phyloP scores from a whole-genome alignment of 2,888 invertebrate species.

The Metallyticus violacea region DNA sequence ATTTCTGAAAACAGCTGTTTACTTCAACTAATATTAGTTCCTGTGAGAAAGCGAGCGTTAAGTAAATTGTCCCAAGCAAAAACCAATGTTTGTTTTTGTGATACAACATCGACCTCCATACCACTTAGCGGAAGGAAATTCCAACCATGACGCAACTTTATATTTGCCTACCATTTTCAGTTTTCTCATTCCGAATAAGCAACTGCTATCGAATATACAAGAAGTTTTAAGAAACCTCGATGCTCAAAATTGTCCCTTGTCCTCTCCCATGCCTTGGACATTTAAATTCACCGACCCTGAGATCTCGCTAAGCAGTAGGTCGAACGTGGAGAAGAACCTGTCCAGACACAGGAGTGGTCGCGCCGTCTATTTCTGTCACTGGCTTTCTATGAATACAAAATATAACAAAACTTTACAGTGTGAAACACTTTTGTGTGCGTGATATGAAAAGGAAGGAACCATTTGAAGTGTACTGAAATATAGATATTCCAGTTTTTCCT shows the following conservation, averaged over 20 bases:
- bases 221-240: neutral
- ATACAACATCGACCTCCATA: neutral
- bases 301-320: neutral
- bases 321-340: too few species aligned
- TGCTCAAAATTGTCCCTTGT: neutral
- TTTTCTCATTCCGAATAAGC: neutral
- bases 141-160: neutral
- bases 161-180: neutral
- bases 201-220: neutral
- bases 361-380: too few species aligned
- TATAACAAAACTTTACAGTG: too few species aligned
- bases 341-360: too few species aligned
- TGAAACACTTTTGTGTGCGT: too few species aligned
- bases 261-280: neutral
- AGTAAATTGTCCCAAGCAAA: neutral
- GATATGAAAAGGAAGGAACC: too few species aligned
- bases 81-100: neutral
- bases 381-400: too few species aligned
- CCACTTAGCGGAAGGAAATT: neutral
- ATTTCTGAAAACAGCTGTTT: neutral
- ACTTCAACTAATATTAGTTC: neutral
- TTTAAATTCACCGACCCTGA: neutral
- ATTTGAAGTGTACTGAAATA: too few species aligned
- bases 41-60: neutral
- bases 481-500: too few species aligned